phyloP scores from a whole-genome alignment of 2,797 vertebrate genomes.

The Numenius phaeopus region DNA sequence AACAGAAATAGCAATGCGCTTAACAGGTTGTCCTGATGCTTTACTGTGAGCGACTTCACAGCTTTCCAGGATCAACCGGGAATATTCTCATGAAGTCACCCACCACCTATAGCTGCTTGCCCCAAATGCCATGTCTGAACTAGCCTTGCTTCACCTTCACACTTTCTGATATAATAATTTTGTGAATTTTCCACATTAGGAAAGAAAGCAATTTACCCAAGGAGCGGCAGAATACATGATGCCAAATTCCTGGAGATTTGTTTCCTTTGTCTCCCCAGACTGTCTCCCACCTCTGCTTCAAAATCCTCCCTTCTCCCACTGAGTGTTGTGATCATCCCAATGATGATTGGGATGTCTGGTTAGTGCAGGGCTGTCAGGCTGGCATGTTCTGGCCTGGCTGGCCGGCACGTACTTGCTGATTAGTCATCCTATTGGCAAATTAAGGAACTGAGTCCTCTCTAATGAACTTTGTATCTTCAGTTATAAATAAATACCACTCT shows the following conservation, averaged over 20 bases:
- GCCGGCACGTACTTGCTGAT: not conserved
- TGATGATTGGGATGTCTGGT: not conserved
- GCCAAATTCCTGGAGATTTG: not conserved
- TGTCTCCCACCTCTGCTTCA: not conserved
- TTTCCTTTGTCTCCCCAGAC: not conserved
- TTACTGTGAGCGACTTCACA: not conserved
- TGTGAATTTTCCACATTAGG: not conserved
- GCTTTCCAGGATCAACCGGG: not conserved
- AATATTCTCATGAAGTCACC: not conserved
- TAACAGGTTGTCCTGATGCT: not conserved
- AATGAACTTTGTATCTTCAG: conserved; percentile 8
- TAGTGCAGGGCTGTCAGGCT: not conserved
- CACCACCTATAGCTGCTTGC: not conserved
- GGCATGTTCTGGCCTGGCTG: not conserved
- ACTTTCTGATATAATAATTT: not conserved
- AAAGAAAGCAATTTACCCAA: not conserved
- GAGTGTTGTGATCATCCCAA: not conserved
- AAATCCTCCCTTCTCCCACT: not conserved
- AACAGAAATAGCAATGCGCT: not conserved
- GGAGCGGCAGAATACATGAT: not conserved
- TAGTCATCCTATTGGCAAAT: not conserved
- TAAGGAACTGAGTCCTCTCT: not conserved
- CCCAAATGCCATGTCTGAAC: not conserved
- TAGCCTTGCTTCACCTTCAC: not conserved
- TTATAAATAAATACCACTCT: not conserved